These are phyloP conservation scores for Nycticryphes semicollaris DNA, from an alignment of 2,113 vertebrate species.

Conservation along the genomic window DNA sequence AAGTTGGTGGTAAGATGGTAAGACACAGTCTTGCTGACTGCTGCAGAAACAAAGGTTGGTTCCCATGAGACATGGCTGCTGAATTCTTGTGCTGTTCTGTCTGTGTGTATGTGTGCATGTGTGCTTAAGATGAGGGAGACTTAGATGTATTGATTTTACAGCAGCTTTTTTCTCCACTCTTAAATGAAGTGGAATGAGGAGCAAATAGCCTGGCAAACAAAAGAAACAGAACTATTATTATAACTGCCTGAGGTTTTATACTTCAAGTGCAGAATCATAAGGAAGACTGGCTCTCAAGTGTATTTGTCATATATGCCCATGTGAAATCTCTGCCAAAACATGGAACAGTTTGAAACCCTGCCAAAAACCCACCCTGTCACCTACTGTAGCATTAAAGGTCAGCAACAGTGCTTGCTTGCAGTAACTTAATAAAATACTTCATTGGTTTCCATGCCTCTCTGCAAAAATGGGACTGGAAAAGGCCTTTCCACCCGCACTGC, in stretches of 20 bases:
- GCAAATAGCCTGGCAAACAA: conserved; percentile 51
- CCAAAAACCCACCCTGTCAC: not conserved
- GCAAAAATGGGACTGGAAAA: not conserved
- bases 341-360: not conserved
- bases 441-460: not conserved
- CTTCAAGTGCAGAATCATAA: not conserved
- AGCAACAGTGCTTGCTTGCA: not conserved
- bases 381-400: not conserved
- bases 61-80: not conserved
- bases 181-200: conserved; percentile 55
- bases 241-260: conserved; percentile 42
- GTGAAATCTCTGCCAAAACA: not conserved
- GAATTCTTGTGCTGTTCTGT: not conserved
- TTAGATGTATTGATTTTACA: conserved; percentile 52
- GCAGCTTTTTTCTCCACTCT: conserved; percentile 16
- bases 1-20: not conserved
- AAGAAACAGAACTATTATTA: conserved; percentile 43
- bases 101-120: not conserved
- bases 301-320: not conserved
- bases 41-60: not conserved
- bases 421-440: conserved; percentile 25
- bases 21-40: not conserved
- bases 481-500: not conserved
- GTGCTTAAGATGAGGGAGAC: not conserved
- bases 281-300: not conserved